Percentiles rank a stretch among this genome's conserved stretches.
Evolutionary conservation across 2,113 vertebrate genomes (phyloP).

Genomic region (Hyperopisus bebe): DNA sequence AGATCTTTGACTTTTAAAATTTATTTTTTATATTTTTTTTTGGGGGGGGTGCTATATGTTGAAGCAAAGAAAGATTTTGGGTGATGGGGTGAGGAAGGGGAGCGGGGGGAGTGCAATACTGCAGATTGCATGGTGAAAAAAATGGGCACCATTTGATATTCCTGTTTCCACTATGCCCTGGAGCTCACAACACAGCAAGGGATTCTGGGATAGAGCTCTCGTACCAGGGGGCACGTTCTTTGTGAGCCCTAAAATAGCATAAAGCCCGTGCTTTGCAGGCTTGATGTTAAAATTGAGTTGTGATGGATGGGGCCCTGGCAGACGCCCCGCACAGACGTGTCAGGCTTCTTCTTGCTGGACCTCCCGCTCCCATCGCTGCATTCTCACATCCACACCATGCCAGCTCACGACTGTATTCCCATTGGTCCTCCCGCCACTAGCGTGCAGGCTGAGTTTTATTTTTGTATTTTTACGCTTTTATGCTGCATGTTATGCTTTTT

Average conservation of each 20-base stretch:
- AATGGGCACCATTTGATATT: background rate
- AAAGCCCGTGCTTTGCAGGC: background rate
- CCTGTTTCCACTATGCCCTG: background rate
- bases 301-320: background rate
- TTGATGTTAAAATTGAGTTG: background rate
- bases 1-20: background rate
- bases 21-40: background rate
- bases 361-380: background rate
- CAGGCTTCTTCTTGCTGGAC: background rate
- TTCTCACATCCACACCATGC: background rate
- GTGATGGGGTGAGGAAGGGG: background rate
- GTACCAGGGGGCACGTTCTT: background rate
- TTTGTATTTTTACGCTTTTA: background rate
- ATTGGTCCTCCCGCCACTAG: background rate
- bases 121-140: background rate
- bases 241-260: background rate
- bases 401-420: background rate
- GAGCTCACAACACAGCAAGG: background rate
- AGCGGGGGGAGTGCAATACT: background rate
- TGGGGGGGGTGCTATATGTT: background rate
- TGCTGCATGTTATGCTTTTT: background rate
- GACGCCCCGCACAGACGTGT: background rate
- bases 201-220: slow-evolving; percentile 2
- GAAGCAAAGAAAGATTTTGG: background rate
- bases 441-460: background rate